Percentiles rank a stretch among this genome's conserved stretches.
phyloP scores from a whole-genome alignment of 1,140 invertebrate species.

The Hestina assimilis region DNA sequence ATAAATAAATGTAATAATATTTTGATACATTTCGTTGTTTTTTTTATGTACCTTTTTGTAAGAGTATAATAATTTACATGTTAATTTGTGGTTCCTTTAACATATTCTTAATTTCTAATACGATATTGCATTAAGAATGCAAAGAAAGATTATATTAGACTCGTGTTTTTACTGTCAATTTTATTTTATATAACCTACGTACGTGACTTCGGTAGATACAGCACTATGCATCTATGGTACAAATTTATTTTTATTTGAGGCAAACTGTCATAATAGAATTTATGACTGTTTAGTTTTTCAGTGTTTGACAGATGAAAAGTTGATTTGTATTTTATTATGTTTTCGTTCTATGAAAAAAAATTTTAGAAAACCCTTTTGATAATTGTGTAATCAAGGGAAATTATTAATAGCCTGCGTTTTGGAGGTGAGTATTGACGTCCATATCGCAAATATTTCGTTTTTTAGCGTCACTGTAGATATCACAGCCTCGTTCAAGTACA shows the following conservation, averaged over 20 bases:
- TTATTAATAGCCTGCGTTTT: not conserved
- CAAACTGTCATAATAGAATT: not conserved
- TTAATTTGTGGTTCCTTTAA: too few species aligned
- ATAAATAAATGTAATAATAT: not conserved
- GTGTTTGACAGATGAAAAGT: not conserved
- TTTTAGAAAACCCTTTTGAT: not conserved
- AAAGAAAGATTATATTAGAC: too few species aligned
- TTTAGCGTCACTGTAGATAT: constrained; percentile 3
- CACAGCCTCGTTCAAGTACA: constrained; percentile 29
- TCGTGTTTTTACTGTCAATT: too few species aligned
- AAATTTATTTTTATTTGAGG: not conserved
- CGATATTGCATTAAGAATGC: too few species aligned
- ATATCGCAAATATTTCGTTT: constrained; percentile 2
- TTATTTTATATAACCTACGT: too few species aligned
- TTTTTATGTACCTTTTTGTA: not conserved
- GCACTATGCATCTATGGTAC: too few species aligned
- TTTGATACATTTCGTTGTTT: not conserved
- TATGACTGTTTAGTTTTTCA: not conserved
- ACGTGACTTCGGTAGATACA: too few species aligned
- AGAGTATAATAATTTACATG: too few species aligned
- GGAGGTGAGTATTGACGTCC: constrained; percentile 14
- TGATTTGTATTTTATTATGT: not conserved
- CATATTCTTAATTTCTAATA: too few species aligned
- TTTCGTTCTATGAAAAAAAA: not conserved
- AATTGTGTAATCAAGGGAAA: not conserved